A percentile compares a stretch with the other conserved stretches of the same genome.
phyloP scores from a whole-genome alignment of 2,888 invertebrate genomes.

The Oasisia sp. region DNA sequence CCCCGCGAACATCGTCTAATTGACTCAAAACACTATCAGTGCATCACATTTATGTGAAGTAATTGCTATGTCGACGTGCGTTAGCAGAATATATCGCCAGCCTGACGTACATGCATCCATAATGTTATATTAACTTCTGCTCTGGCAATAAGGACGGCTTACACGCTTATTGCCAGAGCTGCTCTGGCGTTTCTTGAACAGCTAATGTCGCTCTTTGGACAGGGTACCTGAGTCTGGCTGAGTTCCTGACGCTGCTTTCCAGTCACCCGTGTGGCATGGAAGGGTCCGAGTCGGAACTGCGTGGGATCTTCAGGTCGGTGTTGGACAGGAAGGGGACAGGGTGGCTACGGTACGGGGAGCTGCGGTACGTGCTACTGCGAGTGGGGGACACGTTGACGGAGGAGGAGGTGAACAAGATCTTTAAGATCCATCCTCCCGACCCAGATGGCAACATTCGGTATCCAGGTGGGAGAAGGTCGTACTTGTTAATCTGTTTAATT shows the following conservation, averaged over 20 bases:
- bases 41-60: no score
- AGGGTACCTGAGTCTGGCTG: not conserved
- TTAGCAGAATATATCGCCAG: no score
- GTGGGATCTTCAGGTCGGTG: not conserved
- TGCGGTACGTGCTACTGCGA: not conserved
- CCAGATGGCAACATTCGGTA: not conserved
- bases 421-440: not conserved
- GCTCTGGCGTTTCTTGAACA: no score
- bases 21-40: no score
- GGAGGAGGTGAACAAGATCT: not conserved
- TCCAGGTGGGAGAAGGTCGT: not conserved
- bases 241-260: not conserved
- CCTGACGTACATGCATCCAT: no score
- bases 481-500: no score
- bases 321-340: not conserved
- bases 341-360: not conserved
- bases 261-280: not conserved
- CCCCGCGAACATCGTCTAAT: no score
- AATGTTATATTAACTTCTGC: no score
- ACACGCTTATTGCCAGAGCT: no score
- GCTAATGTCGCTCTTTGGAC: not conserved
- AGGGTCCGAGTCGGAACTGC: not conserved
- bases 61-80: no score
- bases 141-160: no score
- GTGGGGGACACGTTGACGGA: not conserved